Conservation (phyloP, 2,888 invertebrate genomes). For the Diaperis boleti region DNA sequence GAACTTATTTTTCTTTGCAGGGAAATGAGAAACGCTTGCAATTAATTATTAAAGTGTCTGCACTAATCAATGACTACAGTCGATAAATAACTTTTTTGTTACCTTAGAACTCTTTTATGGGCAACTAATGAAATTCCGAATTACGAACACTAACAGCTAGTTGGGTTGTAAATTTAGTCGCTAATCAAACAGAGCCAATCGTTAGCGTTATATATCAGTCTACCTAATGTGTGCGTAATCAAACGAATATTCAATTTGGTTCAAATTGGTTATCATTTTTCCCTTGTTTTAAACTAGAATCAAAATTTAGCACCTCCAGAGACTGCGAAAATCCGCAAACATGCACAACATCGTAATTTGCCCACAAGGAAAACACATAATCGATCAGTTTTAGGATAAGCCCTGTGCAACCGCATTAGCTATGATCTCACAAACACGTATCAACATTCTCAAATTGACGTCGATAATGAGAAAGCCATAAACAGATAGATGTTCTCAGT, state of each 20-base stretch:
- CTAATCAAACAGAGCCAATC: constrained; percentile 27
- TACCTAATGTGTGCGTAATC: constrained; percentile 26
- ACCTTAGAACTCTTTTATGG: not conserved
- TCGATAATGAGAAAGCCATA: too few relatives aligned
- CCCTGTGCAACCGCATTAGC: too few relatives aligned
- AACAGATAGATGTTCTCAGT: too few relatives aligned
- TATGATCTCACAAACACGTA: too few relatives aligned
- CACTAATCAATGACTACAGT: constrained; percentile 13
- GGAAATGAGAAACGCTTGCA: constrained; percentile 30
- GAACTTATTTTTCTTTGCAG: constrained; percentile 32
- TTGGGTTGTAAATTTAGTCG: constrained; percentile 33
- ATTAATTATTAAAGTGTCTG: constrained; percentile 31
- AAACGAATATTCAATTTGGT: constrained; percentile 21
- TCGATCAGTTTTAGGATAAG: too few relatives aligned
- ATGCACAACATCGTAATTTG: too few relatives aligned
- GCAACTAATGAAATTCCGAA: constrained; percentile 26
- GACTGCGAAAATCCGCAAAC: too few relatives aligned
- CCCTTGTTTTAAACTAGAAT: too few relatives aligned
- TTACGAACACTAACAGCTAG: constrained; percentile 28
- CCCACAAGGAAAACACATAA: too few relatives aligned
- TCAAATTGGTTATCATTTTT: too few relatives aligned
- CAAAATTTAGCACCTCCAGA: too few relatives aligned
- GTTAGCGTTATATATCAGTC: constrained; percentile 26
- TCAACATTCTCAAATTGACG: too few relatives aligned
- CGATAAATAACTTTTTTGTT: not conserved